Evolutionary conservation across 2,888 invertebrate species (phyloP).

Genomic region (Ryuthela nishihirai): DNA sequence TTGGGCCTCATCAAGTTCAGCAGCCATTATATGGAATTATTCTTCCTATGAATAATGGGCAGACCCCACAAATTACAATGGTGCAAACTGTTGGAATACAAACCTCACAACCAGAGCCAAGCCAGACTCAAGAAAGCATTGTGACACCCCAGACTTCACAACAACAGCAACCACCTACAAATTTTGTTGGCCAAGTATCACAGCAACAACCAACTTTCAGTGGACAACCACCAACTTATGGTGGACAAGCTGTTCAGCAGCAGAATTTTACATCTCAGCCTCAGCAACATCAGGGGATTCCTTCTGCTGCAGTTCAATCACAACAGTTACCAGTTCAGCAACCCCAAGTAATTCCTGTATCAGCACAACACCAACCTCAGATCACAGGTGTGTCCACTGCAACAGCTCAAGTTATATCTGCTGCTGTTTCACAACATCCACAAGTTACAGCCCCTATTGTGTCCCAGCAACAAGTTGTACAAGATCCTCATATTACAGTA

Average conservation of each 20-base stretch:
- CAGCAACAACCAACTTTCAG: conserved; percentile 1
- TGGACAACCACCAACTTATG: neutral
- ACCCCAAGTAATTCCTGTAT: conserved; percentile 1
- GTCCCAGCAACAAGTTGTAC: conserved; percentile 7
- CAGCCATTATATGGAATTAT: conserved; percentile 35
- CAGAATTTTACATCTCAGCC: conserved; percentile 1
- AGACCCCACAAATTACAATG: conserved; percentile 28
- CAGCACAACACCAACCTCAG: conserved; percentile 7
- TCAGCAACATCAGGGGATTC: conserved; percentile 10
- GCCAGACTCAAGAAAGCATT: neutral
- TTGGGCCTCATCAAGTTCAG: conserved; percentile 21
- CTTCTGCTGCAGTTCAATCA: conserved; percentile 1
- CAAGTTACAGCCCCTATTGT: neutral
- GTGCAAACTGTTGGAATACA: conserved; percentile 6
- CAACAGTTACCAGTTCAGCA: conserved; percentile 3
- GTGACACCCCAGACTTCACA: neutral
- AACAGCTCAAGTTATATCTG: conserved; percentile 1
- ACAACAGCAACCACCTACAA: neutral
- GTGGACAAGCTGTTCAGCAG: neutral
- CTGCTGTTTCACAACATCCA: conserved; percentile 1
- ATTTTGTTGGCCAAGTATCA: neutral
- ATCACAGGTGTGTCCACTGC: too few relatives aligned
- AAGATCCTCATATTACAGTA: conserved; percentile 19
- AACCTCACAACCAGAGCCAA: neutral
- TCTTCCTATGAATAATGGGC: conserved; percentile 34